Evolutionary conservation across 2,888 invertebrate species (phyloP).

Genomic region (Embidobia sp.): DNA sequence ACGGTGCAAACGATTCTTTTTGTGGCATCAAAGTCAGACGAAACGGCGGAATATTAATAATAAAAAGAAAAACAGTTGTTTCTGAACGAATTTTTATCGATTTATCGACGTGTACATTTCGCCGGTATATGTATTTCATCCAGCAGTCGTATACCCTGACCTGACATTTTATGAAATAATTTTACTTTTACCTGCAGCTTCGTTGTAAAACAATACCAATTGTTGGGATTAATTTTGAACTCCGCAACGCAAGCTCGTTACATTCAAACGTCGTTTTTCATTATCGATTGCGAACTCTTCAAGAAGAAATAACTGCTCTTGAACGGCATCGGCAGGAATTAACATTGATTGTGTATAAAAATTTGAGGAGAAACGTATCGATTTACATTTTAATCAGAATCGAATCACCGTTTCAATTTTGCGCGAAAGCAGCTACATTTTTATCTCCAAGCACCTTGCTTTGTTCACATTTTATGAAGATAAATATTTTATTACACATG

Average conservation of each 20-base stretch:
- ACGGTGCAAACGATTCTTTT: slow-evolving; percentile 2
- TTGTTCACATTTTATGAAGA: too few relatives aligned
- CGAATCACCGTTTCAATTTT: too few relatives aligned
- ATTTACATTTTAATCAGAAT: too few relatives aligned
- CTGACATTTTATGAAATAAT: slow-evolving; percentile 7
- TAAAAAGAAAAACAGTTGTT: slow-evolving; percentile 6
- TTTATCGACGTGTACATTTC: slow-evolving; percentile 22
- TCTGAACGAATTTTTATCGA: slow-evolving; percentile 23
- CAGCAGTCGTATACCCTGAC: background rate
- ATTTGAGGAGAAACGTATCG: too few relatives aligned
- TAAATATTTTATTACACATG: background rate
- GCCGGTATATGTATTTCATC: background rate
- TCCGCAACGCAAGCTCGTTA: too few relatives aligned
- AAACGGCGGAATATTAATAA: slow-evolving; percentile 4
- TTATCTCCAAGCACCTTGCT: too few relatives aligned
- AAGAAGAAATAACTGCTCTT: too few relatives aligned
- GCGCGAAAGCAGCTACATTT: background rate
- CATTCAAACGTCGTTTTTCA: too few relatives aligned
- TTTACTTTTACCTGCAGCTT: background rate
- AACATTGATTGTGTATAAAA: too few relatives aligned
- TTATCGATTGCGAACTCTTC: too few relatives aligned
- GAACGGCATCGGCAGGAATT: too few relatives aligned
- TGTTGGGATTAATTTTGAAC: background rate
- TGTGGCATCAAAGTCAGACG: slow-evolving; percentile 1
- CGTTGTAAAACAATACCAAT: background rate